phyloP scores from a whole-genome alignment of 2,113 vertebrate species.

The Rhinoderma darwinii region DNA sequence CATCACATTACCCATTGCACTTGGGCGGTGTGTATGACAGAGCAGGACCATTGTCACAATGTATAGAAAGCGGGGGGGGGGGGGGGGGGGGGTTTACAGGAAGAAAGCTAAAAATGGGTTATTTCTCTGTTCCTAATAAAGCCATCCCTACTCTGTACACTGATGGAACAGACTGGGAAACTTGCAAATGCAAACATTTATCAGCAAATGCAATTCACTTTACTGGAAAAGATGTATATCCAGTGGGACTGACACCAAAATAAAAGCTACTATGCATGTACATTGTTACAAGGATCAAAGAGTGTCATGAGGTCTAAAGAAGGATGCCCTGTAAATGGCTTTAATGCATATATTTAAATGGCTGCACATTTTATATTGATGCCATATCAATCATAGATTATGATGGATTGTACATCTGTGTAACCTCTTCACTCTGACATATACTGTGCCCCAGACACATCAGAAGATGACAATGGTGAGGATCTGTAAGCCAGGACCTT shows the following conservation, averaged over 20 bases:
- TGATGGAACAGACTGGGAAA: neutral
- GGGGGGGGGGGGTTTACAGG: neutral
- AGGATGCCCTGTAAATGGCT: neutral
- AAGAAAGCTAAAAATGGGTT: neutral
- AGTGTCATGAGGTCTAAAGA: neutral
- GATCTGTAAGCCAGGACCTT: neutral
- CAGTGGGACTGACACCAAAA: neutral
- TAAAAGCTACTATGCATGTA: neutral
- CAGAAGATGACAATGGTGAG: neutral
- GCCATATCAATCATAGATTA: neutral
- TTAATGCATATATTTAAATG: neutral
- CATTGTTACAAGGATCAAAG: neutral
- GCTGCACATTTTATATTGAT: neutral
- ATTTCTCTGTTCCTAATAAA: neutral
- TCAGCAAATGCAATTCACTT: neutral
- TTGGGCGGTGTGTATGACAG: neutral
- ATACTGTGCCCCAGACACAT: neutral
- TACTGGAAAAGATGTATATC: neutral
- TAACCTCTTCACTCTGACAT: neutral
- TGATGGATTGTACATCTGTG: neutral
- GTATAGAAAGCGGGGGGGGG: neutral
- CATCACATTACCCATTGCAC: constrained; percentile 28
- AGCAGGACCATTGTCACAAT: constrained; percentile 10
- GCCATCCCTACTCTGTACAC: neutral
- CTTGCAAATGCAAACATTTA: neutral